Conservation (phyloP, 1,140 invertebrate species). For the Papilio glaucus region DNA sequence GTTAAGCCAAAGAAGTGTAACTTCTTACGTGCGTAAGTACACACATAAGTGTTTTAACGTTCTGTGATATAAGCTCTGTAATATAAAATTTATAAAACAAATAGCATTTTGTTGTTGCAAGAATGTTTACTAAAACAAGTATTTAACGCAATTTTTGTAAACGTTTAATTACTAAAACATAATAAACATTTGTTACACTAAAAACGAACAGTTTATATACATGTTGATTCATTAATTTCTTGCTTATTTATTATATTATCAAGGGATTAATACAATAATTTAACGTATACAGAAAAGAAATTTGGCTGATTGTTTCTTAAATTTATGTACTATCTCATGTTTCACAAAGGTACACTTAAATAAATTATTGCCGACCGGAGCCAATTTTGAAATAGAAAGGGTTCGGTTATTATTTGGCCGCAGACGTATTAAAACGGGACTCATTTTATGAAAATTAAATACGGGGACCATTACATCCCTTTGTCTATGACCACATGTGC, state of each 20-base stretch:
- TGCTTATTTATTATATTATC: not conserved
- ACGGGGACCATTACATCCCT: conserved; percentile 71
- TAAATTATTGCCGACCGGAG: conserved; percentile 51
- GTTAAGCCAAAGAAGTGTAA: too few species aligned
- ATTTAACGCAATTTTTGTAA: too few species aligned
- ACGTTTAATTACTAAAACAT: too few species aligned
- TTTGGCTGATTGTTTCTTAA: conserved; percentile 19
- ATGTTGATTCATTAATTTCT: not conserved
- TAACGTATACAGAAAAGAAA: not conserved
- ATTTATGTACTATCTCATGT: conserved; percentile 38
- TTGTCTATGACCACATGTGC: conserved; percentile 80
- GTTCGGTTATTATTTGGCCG: conserved; percentile 71
- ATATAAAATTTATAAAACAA: too few species aligned
- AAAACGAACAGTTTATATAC: too few species aligned
- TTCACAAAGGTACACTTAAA: conserved; percentile 39
- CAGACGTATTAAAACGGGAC: conserved; percentile 77
- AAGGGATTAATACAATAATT: not conserved
- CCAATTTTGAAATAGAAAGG: conserved; percentile 73
- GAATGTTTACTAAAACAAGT: too few species aligned
- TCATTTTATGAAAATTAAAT: conserved; percentile 83
- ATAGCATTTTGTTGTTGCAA: too few species aligned
- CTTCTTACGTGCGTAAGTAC: too few species aligned
- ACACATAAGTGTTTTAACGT: too few species aligned
- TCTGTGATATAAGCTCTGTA: too few species aligned
- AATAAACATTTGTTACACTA: too few species aligned